Percentiles rank a stretch among this genome's conserved stretches.
Evolutionary conservation across 1,140 invertebrate genomes (phyloP).

Genomic region (Asbolus verrucosus): DNA sequence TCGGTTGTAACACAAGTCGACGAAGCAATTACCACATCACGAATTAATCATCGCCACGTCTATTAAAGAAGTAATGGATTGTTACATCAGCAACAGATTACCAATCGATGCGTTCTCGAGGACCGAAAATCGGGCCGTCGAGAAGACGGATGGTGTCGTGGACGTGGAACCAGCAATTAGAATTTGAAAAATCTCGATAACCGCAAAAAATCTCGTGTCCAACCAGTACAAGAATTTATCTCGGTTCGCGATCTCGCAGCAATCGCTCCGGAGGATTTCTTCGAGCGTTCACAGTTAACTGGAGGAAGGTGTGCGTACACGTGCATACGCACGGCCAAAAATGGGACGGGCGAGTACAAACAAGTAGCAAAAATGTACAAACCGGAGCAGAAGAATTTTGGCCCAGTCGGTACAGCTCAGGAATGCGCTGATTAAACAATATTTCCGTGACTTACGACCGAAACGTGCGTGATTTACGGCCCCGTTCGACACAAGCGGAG

Average conservation of each 20-base stretch:
- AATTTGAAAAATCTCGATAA: conserved; percentile 15
- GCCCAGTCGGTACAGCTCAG: not conserved
- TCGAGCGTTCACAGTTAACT: conserved; percentile 30
- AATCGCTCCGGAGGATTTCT: conserved; percentile 47
- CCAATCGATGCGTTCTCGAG: too few species aligned
- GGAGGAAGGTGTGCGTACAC: not conserved
- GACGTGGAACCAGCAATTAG: conserved; percentile 17
- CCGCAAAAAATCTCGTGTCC: conserved; percentile 2
- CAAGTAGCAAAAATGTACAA: not conserved
- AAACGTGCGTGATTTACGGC: conserved; percentile 8
- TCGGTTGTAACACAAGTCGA: conserved; percentile 30
- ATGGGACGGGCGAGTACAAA: not conserved
- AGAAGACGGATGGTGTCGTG: not conserved
- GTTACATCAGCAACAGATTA: too few species aligned
- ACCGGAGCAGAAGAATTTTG: conserved; percentile 8
- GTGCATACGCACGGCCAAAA: not conserved
- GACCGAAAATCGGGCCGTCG: too few species aligned
- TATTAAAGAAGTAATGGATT: too few species aligned
- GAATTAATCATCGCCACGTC: conserved; percentile 34
- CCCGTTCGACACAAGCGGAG: too few species aligned
- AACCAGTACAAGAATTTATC: conserved; percentile 15
- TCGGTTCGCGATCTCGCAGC: conserved; percentile 35
- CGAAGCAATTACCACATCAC: conserved; percentile 34
- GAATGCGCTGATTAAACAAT: conserved; percentile 32
- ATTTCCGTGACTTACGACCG: conserved; percentile 20